phyloP scores from a whole-genome alignment of 2,888 invertebrate genomes.

The Oegoconia quadripuncta region DNA sequence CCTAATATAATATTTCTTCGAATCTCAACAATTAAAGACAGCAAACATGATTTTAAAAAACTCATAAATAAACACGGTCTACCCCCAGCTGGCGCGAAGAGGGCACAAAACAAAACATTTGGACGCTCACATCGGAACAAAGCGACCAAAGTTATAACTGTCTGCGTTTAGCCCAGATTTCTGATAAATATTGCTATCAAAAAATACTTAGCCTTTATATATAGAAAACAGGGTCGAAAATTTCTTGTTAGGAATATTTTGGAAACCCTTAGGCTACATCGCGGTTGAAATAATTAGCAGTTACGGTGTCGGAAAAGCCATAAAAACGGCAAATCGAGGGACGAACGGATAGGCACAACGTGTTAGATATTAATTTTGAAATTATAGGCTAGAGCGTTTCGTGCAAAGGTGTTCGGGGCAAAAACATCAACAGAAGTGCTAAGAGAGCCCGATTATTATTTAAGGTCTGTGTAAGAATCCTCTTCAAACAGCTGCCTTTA shows the following conservation, averaged over 20 bases:
- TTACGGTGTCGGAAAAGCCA: conserved; percentile 63
- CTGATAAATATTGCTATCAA: conserved; percentile 5
- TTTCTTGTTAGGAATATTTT: conserved; percentile 13
- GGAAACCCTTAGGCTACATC: conserved; percentile 49
- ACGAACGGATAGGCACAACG: conserved; percentile 70
- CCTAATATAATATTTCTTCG: conserved; percentile 10
- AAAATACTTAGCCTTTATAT: conserved; percentile 2
- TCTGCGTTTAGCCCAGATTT: conserved; percentile 16
- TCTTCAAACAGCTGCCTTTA: conserved; percentile 69
- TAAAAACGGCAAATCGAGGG: conserved; percentile 68
- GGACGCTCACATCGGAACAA: conserved; percentile 13
- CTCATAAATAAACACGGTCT: conserved; percentile 14
- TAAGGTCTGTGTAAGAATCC: conserved; percentile 60
- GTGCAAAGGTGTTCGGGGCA: conserved; percentile 63
- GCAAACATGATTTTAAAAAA: conserved; percentile 8
- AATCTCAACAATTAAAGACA: conserved; percentile 12
- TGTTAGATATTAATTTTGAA: conserved; percentile 77
- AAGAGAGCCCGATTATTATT: conserved; percentile 70
- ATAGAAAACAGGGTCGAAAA: conserved; percentile 5
- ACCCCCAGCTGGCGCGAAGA: conserved; percentile 15
- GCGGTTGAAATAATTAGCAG: conserved; percentile 60
- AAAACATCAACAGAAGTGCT: conserved; percentile 74
- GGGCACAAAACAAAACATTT: conserved; percentile 8
- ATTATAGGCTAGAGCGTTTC: conserved; percentile 62
- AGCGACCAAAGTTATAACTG: conserved; percentile 15